Base-by-base conservation (phyloP, 2,888 invertebrate genomes). In the Pseudococcus jackbeardsleyi region DNA sequence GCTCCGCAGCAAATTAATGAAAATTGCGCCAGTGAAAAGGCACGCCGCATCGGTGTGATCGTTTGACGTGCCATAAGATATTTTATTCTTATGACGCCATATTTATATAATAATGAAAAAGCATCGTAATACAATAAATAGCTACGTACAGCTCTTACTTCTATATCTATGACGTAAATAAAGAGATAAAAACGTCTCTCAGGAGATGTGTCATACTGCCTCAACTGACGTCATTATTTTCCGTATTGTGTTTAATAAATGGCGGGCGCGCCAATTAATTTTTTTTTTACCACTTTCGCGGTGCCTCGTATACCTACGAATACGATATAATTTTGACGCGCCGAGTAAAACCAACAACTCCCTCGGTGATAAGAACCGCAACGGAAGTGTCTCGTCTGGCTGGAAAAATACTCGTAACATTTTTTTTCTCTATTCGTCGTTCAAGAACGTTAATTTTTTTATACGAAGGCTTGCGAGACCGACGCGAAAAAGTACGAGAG, bases 111-210 rank as follows among this genome's bases (percentile, higher is more conserved):
- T 50, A 50, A 50, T 54, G 54, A 54, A 54, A 54, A 54, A 54
- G 54, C 54, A 54, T 54, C 54, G n/a, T 54, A 54, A 54, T 54
- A 54, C 17, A 54, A 64, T 64, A 64, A 64, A 64, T 64, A 64
- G 22, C 3, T 64, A 22, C 59, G 5, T 54, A 54, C 54, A n/a
- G 15, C 15, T 54, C 48, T 42, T 42, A 42, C 7, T 33, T 42
- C 42, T 42, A 50, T 50, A 50, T 50, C 50, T 64, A 64, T 68
- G 68, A 68, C 68, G 68, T 68, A 68, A 68, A 26, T 68, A 33
- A 33, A 26, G 33, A 72, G 72, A 72, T 72, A 72, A 72, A 72
- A 72, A 72, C 39, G 72, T 72, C 72, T 72, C 72, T 72, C 72
- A 33, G 72, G 72, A 72, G 72, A 72, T 72, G 33, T 33, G 72